Conservation (phyloP, 1,140 invertebrate genomes). For the Panulirus ornatus region DNA sequence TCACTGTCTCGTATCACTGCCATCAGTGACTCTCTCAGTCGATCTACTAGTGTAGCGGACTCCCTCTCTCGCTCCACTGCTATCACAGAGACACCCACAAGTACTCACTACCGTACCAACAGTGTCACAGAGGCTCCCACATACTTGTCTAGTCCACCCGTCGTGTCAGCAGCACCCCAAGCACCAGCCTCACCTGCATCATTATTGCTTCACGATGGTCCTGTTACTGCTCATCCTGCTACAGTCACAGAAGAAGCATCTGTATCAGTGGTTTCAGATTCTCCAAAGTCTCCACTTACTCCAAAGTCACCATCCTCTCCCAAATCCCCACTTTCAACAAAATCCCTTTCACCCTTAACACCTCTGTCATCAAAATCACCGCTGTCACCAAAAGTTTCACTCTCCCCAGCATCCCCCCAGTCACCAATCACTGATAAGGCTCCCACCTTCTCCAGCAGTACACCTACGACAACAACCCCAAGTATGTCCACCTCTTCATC, state of each 20-base stretch:
- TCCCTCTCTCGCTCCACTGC: conserved; percentile 59
- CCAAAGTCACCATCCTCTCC: conserved; percentile 50
- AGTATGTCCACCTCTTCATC: neutral
- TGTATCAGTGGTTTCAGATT: neutral
- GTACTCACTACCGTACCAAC: conserved; percentile 41
- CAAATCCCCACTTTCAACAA: conserved; percentile 31
- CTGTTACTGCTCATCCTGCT: conserved; percentile 73
- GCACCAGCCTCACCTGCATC: conserved; percentile 55
- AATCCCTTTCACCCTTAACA: neutral
- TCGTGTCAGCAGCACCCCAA: conserved; percentile 5
- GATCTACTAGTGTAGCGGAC: conserved; percentile 68
- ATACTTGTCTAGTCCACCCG: conserved; percentile 58
- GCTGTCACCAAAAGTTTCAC: neutral
- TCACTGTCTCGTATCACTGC: conserved; percentile 64
- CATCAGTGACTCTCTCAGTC: conserved; percentile 62
- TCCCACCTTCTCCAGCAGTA: neutral
- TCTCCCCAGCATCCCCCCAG: neutral
- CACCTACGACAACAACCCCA: conserved; percentile 10
- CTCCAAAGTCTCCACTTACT: conserved; percentile 31
- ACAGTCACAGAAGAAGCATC: conserved; percentile 72
- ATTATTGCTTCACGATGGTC: conserved; percentile 67
- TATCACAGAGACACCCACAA: conserved; percentile 56
- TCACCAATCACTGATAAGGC: conserved; percentile 9
- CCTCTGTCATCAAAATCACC: conserved; percentile 22
- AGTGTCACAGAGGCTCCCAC: conserved; percentile 43